Base-by-base conservation (phyloP, 2,888 invertebrate species). In the Cheilosia scutellata region DNA sequence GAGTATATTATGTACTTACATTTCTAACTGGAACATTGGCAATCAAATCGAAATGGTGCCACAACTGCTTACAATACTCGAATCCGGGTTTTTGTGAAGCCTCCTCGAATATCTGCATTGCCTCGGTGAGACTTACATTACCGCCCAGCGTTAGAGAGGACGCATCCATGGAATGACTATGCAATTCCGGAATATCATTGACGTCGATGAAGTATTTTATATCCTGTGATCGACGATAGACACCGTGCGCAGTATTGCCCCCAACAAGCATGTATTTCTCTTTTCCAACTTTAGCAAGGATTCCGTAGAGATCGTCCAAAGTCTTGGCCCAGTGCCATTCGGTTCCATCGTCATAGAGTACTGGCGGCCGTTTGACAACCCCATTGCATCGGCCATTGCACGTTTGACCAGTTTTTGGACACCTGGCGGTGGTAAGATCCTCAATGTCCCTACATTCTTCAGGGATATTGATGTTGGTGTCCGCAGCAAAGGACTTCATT, bases 231-330 rank as follows among this genome's bases (percentile, higher is more conserved):
- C 92, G 90, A 2, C 93, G 91, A 87, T 92, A 94, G 2, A 94
- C 93, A 11, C 97, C 97, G 91, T 95, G 95, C 2, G 95, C 96
- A 1, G 97, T 97, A 89, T 96, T 96, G 11, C 97, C 97, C 20
- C 95, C 95, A 0, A 96, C 94, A 5, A 97, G 90, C 91, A 95
- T 94, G 87, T 95, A 96, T 6, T 93, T 92, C 2, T 92, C 91
- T 5, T 93, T 90, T 4, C 92, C 91, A 0, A 90, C 78, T 6
- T 86, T 65, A 2, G 91, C 90, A 0, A 86, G 47, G 0, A 89
- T 88, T 5, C 65, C 76, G 70, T 91, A 91, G 13, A 91, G 74
- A 9, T 91, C 88, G 0, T 72, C 47, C 47, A 88, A 83, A 40
- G 88, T 88, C 9, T 87, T 88, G 0, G 92, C 90, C 91, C 91